Base-by-base conservation (phyloP, 2,888 invertebrate genomes). In the Penaeus monodon region DNA sequence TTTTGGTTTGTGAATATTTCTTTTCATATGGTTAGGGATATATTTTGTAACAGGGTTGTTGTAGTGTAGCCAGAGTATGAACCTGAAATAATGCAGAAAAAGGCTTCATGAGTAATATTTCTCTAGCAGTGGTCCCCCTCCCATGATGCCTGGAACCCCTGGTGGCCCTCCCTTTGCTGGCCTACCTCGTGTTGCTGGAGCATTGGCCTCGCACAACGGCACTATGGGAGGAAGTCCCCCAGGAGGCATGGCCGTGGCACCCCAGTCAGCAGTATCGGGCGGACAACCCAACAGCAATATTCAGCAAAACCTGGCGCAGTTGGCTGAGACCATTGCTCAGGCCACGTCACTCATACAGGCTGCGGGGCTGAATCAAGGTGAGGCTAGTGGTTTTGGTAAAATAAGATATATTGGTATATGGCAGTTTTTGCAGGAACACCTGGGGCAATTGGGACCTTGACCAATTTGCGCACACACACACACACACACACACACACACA, bases 301-400 rank as follows among this genome's bases (percentile, higher is more conserved):
- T 22, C 92, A 93, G 88, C 93, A 94, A n/a, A 95, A 95, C 91
- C 92, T 96, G 86, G 94, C 94, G 3, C 94, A 95, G 91, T 92
- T 96, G 73, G 95, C 95, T 12, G 95, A 95, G 91, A 96, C 96
- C 24, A 94, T 96, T 90, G 95, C 95, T n/a, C 95, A 96, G 92
- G 96, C 96, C 29, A 95, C 96, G 2, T 95, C 95, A 85, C 93
- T 96, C 74, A 95, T 96, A 88, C 95, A 96, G 92, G 94, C 94
- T 66, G 95, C 95, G 63, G 94, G 91, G 49, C 86, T 91, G 8
- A 89, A 81, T 78, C 90, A 85, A 79, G 89, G 89, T 89, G 63
- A 84, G 79, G n/a, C 17, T 22, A 78, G 22, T 17, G 1, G 85
- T 74, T 64, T 27, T 7, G 8, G 44, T 0, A 44, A 44, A 44